Evolutionary conservation across 2,113 vertebrate species (phyloP), one percentile per base, ranked within the genome.

Genomic region (Caloenas nicobarica): DNA sequence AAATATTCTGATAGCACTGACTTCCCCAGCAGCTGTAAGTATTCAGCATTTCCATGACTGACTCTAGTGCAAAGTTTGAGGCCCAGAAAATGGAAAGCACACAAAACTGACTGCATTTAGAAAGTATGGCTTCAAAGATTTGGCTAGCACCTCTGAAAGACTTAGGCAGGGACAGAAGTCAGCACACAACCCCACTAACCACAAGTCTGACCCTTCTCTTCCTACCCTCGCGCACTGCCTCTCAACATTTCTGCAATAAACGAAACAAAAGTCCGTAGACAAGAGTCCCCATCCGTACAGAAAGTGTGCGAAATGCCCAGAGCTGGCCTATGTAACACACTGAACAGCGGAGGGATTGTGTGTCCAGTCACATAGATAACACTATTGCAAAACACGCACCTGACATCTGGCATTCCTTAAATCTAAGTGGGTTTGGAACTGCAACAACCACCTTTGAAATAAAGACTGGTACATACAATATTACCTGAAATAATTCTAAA

Each of bases 391-490:
- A 90, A 66, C 5, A 24, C 40, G 62, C 58, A 72, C 19, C 54
- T 93, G 65, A 73, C 77, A 81, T 73, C 81, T 91, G 66, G 76
- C 91, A 70, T 65, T 81, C 44, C 71, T 81, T 79, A 93, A 86
- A 64, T 44, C 17, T 54, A 7, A 73, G 40, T 60, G 71, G 73
- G 69, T 82, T 33, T 89, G 76, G 65, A 89, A 89, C 54, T 34
- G 66, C 40, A 82, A 71, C 36, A 56, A 40, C 33, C 2, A 51
- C 28, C 19, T 82, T 50, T 65, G 65, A 82, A 89, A 95, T 50
- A 50, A 57, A 68, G 85, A 28, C 56, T 60, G 29, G 24, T 74
- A 7, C 34, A 25, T 6, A 73, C 6, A 79, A 54, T 28, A 88
- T 42, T 69, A 78, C 26, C 44, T 58, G 28, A 88, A 93, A 88